Conservation (phyloP, 1,140 invertebrate species). For the Meloidogyne floridensis region DNA sequence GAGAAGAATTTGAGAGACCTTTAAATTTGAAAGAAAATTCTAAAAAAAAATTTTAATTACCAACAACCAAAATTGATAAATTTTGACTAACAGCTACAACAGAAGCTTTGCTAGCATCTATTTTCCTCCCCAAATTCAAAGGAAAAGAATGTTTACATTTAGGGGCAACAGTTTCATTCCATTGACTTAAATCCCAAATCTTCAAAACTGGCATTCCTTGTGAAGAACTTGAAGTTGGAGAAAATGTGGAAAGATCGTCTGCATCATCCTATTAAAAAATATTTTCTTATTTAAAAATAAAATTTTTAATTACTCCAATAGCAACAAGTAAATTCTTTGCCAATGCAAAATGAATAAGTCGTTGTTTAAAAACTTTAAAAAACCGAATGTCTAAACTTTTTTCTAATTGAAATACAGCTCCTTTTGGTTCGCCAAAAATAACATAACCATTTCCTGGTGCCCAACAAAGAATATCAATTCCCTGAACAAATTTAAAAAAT, state of each 20-base stretch:
- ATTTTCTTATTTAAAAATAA: not conserved
- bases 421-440: constrained; percentile 50
- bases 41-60: constrained; percentile 12
- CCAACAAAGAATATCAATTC: constrained; percentile 53
- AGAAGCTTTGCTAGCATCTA: constrained; percentile 11
- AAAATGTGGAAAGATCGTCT: constrained; percentile 5
- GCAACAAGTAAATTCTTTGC: constrained; percentile 22
- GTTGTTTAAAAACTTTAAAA: constrained; percentile 53
- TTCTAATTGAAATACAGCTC: constrained; percentile 47
- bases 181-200: constrained; percentile 18
- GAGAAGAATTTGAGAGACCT: constrained; percentile 24
- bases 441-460: constrained; percentile 45
- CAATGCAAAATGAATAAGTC: constrained; percentile 22
- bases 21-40: not conserved
- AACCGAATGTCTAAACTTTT: constrained; percentile 31
- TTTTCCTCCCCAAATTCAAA: constrained; percentile 20
- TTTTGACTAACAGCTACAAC: constrained; percentile 22
- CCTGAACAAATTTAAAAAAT: constrained; percentile 38
- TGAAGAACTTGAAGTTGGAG: constrained; percentile 3
- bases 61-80: constrained; percentile 17
- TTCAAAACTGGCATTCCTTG: constrained; percentile 1
- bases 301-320: constrained; percentile 7
- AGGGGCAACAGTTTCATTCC: constrained; percentile 27
- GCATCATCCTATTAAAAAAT: constrained; percentile 9
- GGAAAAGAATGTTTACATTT: constrained; percentile 17